Evolutionary conservation across 2,888 invertebrate species (phyloP).

Genomic region (Lamellibrachia columna): DNA sequence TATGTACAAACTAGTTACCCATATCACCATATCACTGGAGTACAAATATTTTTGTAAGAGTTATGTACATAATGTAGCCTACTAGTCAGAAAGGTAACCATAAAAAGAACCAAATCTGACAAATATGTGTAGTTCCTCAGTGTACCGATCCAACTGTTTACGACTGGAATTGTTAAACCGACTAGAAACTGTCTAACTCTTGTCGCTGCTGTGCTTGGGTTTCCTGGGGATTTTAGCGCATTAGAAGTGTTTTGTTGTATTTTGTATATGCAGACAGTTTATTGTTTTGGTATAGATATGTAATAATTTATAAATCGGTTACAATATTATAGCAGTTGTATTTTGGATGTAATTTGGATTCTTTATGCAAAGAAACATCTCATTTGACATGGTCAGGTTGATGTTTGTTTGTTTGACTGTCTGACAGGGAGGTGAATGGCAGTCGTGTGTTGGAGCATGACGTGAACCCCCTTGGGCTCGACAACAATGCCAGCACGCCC

Average conservation of each 20-base stretch:
- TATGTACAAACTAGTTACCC: not conserved
- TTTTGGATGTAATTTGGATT: not conserved
- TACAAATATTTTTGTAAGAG: not conserved
- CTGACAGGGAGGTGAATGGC: conserved; percentile 75
- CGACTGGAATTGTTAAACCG: no score
- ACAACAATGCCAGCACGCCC: conserved; percentile 89
- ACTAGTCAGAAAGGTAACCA: not conserved
- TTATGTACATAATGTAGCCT: not conserved
- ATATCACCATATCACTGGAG: not conserved
- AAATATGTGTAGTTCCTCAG: no score
- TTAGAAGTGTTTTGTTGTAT: no score
- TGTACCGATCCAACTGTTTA: no score
- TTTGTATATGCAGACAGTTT: not conserved
- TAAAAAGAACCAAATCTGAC: no score
- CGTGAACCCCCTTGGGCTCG: conserved; percentile 89
- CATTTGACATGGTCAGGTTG: not conserved
- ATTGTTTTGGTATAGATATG: not conserved
- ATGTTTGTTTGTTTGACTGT: not conserved
- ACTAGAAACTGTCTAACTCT: no score
- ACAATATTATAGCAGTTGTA: not conserved
- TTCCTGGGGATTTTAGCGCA: no score
- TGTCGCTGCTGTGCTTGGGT: no score
- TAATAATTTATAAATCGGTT: not conserved
- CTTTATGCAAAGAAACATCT: not conserved
- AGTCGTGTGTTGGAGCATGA: conserved; percentile 88